phyloP scores from a whole-genome alignment of 2,113 vertebrate genomes.

The Misgurnus mizolepis region DNA sequence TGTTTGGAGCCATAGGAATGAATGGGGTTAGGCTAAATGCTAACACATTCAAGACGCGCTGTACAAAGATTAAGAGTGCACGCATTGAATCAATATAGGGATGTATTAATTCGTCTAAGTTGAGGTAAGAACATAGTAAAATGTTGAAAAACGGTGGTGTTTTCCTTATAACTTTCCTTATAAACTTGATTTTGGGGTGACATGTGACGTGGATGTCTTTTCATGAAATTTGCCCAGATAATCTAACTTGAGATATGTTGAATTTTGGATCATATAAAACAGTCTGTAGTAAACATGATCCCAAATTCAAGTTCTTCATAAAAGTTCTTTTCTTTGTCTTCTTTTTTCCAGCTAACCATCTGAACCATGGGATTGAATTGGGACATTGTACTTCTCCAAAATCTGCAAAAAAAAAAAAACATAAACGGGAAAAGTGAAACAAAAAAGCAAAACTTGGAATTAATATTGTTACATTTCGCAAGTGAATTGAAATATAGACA shows the following conservation, averaged over 20 bases:
- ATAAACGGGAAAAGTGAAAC: conserved; percentile 59
- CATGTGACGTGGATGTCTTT: not conserved
- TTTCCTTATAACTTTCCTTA: no score
- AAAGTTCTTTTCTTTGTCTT: conserved; percentile 60
- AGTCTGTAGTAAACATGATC: no score
- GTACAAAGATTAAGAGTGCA: no score
- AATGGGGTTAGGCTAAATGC: no score
- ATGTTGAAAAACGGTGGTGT: no score
- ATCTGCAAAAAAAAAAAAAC: conserved; percentile 65
- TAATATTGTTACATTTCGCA: conserved; percentile 26
- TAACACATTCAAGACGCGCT: no score
- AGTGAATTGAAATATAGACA: not conserved
- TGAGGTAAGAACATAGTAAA: no score
- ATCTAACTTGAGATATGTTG: not conserved
- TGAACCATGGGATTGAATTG: conserved; percentile 77
- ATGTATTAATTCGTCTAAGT: no score
- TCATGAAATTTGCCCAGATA: not conserved
- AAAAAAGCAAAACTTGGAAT: conserved; percentile 60
- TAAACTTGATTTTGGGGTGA: not conserved
- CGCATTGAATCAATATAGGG: no score
- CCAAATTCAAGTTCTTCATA: conserved; percentile 53
- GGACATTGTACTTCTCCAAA: conserved; percentile 70
- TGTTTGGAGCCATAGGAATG: no score
- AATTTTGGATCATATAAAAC: not conserved
- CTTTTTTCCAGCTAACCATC: conserved; percentile 90